Base-by-base conservation (phyloP, 2,888 invertebrate genomes). In the Hyles lineata region DNA sequence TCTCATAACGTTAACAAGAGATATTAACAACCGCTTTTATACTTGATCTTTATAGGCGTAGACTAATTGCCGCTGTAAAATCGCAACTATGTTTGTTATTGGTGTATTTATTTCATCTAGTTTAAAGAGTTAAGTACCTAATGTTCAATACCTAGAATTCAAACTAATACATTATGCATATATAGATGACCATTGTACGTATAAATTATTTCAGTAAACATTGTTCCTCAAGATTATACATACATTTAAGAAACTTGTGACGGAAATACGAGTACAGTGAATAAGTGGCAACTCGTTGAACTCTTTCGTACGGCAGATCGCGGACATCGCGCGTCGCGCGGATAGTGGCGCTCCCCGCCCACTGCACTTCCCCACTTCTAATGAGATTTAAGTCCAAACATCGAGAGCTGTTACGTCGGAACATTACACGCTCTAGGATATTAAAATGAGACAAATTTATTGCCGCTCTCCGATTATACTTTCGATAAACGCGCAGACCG, bases 371-470 rank as follows among this genome's bases (percentile, higher is more conserved):
- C 78, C 82, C 79, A 77, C 77, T 76, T 84, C 78, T 90, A 87
- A 90, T 87, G 83, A 87, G 86, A 85, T 87, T 84, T 85, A 81
- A 86, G 85, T 87, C 84, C 87, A 88, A 90, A 89, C 87, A 89
- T 86, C 83, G 76, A 83, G 80, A 85, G 83, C 83, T 82, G 83
- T 89, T 86, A 87, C 85, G 82, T 82, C 82, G 85, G 87, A 88
- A 89, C 88, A 90, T 90, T 88, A 93, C 89, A 91, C 89, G 90
- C 91, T 91, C 89, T 89, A 88, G 89, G 87, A 89, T 93, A 93
- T 92, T 92, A 92, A 93, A 92, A 94, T 92, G 92, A 92, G 93
- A 93, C 94, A 92, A 94, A 94, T 94, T 93, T 93, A 94, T 93
- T 88, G 92, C 92, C 88, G 87, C 86, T 84, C 91, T 89, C 88